Base-by-base conservation (phyloP, 1,140 invertebrate genomes). In the Drosophila ironensis region DNA sequence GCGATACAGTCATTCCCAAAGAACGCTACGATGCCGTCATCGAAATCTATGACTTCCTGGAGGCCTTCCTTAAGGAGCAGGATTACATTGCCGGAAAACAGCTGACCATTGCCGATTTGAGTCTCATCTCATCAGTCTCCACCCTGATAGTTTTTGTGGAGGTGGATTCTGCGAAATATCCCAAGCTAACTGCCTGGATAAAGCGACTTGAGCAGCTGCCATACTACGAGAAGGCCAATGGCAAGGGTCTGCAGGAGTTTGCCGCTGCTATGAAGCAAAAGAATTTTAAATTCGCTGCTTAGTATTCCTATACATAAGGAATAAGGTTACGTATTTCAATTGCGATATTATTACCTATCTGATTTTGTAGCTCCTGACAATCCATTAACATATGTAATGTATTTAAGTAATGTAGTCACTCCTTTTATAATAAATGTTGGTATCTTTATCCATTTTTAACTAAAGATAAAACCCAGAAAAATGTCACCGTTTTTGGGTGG, bases 101-200 rank as follows among this genome's bases (percentile, higher is more conserved):
- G 4, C 64, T 94, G 35, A 94, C 93, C 1, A 91, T 94, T 40
- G 94, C 93, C 8, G 93, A 93, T 75, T 90, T 92, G 12, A 87
- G 91, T 75, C 24, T 90, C 53, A 25, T 89, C 57, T 63, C 90
- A 2, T 76, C 89, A 3, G 76, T 91, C 9, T 72, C 72, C 8
- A 82, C 91, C 46, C 14, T 90, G 54, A 41, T 75, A 66, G 61
- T 52, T 8, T 77, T 80, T 14, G 8, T 87, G 5, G 63, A 75
- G 1, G 60, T 90, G 9, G 87, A 90, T 52, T 4, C 44, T 4
- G 1, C 46, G n/a, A 90, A 90, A 53, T 90, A 74, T 41, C 19
- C 52, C 0, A 90, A 70, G 33, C 17, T 89, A n/a, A 42, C 8
- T 14, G 74, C 63, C 2, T 90, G 89, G 89, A 40, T 89, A 3